Evolutionary conservation across 2,888 invertebrate genomes (phyloP).

Genomic region (Troilus luridus): DNA sequence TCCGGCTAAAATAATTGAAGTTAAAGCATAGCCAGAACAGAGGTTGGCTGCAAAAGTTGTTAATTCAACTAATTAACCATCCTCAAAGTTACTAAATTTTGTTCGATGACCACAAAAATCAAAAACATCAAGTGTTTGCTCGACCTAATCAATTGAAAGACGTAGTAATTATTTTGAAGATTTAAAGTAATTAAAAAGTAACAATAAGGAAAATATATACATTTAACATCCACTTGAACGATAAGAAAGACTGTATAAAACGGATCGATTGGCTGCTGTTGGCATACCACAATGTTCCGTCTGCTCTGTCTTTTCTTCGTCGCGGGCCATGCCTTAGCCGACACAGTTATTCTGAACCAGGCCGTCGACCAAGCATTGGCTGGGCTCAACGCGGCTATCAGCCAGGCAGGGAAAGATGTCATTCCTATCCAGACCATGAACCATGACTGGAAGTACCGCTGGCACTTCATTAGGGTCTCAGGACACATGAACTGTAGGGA

Average conservation of each 20-base stretch:
- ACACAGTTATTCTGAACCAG: slow-evolving; percentile 60
- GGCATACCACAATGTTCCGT: background rate
- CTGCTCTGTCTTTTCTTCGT: background rate
- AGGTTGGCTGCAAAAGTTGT: background rate
- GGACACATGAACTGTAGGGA: slow-evolving; percentile 59
- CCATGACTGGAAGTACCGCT: slow-evolving; percentile 58
- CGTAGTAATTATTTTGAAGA: background rate
- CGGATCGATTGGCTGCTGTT: too few species aligned
- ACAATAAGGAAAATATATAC: too few species aligned
- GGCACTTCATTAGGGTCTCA: slow-evolving; percentile 60
- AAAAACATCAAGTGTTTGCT: background rate
- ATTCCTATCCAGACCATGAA: slow-evolving; percentile 35
- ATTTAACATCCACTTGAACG: too few species aligned
- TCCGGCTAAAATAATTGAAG: background rate
- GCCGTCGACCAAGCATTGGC: slow-evolving; percentile 60
- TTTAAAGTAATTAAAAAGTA: background rate
- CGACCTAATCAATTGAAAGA: background rate
- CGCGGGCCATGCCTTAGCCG: background rate
- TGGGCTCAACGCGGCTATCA: slow-evolving; percentile 43
- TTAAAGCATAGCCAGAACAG: background rate
- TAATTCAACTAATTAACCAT: background rate
- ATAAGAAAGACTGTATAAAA: too few species aligned
- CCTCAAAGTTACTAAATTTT: background rate
- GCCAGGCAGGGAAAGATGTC: slow-evolving; percentile 30
- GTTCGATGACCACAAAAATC: background rate